Evolutionary conservation across 2,888 invertebrate species (phyloP), one percentile per base, ranked within the genome.

Genomic region (Melinopterus prodromus): DNA sequence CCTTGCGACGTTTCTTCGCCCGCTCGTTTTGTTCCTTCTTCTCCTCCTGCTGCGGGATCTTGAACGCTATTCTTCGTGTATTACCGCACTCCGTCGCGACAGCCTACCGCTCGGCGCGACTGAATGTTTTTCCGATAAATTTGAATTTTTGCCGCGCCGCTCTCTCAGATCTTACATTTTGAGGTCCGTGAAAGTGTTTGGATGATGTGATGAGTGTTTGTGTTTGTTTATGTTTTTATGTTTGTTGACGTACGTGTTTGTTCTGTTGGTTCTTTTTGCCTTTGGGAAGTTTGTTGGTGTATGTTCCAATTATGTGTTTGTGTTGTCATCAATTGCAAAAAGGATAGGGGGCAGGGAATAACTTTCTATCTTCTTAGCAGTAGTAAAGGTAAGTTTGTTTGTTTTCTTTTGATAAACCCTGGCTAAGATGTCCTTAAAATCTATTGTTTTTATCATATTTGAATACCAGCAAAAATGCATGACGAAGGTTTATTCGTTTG

Each of bases 1-100:
- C 79, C 86, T 90, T 78, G 88, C 89, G 77, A 90, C 90, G 5
- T 90, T 90, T 0, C 90, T 91, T 0, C 90, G 90, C 90, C 90
- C 91, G 0, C 88, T 90, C 82, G 87, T 91, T 12, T 90, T 90
- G 81, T 70, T 72, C 77, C 76, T 78, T 79, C 71, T 76, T 78
- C 77, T 78, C 16, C 77, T 53, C 76, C 77, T 35, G 79, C 76
- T 72, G 77, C 53, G 53, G 53, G 53, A 53, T 3, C 12, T 79
- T 69, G 79, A 75, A 70, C 78, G 15, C 53, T 80, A 75, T 77
- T 79, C 76, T 76, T 79, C 76, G 76, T 15, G 53, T 71, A 74
- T 78, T 72, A 37, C 15, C 14, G n/a, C 15, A 12, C 72, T 38
- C 69, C 69, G 9, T 72, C 71, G 53, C 53, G 53, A 53, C 53